These are phyloP conservation scores for Oxyteleia sp. DNA, from an alignment of 2,888 invertebrate species.

Conservation along the genomic window DNA sequence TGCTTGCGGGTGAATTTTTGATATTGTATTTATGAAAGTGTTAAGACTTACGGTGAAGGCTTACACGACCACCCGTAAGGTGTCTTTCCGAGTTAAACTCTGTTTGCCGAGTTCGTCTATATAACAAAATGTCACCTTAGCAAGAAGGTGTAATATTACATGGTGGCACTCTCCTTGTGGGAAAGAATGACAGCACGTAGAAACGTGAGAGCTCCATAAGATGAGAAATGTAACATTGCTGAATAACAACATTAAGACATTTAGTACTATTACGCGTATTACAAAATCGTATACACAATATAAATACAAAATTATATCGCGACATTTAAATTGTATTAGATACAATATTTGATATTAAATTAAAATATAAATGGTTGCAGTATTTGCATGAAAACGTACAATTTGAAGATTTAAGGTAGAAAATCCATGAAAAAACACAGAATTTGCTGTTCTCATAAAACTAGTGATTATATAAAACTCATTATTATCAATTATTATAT, in stretches of 20 bases:
- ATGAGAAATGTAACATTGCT: slow-evolving; percentile 18
- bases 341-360: too few species aligned
- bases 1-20: neutral
- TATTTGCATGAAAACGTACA: too few species aligned
- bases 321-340: too few species aligned
- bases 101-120: slow-evolving; percentile 73
- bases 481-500: too few species aligned
- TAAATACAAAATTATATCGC: too few species aligned
- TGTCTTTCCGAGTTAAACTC: slow-evolving; percentile 76
- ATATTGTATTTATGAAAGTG: slow-evolving; percentile 5
- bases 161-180: slow-evolving; percentile 81
- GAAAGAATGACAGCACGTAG: slow-evolving; percentile 75
- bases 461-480: too few species aligned
- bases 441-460: too few species aligned
- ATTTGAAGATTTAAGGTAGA: too few species aligned
- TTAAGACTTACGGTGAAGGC: slow-evolving; percentile 3
- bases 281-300: neutral
- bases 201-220: slow-evolving; percentile 50
- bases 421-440: too few species aligned
- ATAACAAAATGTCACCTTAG: slow-evolving; percentile 68
- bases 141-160: slow-evolving; percentile 82
- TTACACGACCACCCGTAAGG: slow-evolving; percentile 81
- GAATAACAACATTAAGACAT: slow-evolving; percentile 13
- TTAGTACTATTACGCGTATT: slow-evolving; percentile 1
- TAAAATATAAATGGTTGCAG: too few species aligned